phyloP scores from a whole-genome alignment of 2,797 vertebrate genomes.

The Bradypodion pumilum region DNA sequence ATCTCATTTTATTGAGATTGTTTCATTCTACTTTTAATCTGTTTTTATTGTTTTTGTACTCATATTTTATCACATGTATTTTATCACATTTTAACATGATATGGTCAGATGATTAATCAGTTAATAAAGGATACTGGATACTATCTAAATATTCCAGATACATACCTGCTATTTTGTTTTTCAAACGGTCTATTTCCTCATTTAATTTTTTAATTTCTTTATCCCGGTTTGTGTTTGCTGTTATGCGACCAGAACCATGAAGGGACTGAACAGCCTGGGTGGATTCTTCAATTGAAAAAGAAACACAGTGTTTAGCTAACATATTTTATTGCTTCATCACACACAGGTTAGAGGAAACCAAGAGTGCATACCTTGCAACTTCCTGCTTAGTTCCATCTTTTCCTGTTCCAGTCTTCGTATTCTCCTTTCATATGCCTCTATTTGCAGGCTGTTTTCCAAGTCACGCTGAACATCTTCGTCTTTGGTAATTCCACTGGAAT shows the following conservation, averaged over 20 bases:
- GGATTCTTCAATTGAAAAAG: conserved; percentile 79
- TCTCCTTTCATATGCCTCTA: conserved; percentile 88
- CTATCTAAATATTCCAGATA: conserved; percentile 8
- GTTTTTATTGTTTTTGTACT: too few species aligned
- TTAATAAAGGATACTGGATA: too few species aligned
- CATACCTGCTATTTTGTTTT: conserved; percentile 91
- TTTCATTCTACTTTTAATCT: too few species aligned
- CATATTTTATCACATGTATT: too few species aligned
- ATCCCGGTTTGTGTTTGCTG: conserved; percentile 82
- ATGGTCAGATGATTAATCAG: too few species aligned
- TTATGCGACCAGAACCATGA: conserved; percentile 80
- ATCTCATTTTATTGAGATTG: too few species aligned
- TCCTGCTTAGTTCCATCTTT: conserved; percentile 91
- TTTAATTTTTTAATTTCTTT: conserved; percentile 94
- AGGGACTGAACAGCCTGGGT: conserved; percentile 85
- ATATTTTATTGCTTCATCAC: background rate
- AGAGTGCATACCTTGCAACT: conserved; percentile 84
- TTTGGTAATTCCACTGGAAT: conserved; percentile 70
- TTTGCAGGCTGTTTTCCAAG: conserved; percentile 81
- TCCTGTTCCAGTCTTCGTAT: conserved; percentile 92
- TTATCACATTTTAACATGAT: too few species aligned
- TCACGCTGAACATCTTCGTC: conserved; percentile 75
- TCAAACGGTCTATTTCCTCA: conserved; percentile 93
- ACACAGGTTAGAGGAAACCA: background rate
- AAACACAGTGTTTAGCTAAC: conserved; percentile 25